These are phyloP conservation scores for Lissonota sp. DNA, from an alignment of 2,888 invertebrate species.

Conservation along the genomic window DNA sequence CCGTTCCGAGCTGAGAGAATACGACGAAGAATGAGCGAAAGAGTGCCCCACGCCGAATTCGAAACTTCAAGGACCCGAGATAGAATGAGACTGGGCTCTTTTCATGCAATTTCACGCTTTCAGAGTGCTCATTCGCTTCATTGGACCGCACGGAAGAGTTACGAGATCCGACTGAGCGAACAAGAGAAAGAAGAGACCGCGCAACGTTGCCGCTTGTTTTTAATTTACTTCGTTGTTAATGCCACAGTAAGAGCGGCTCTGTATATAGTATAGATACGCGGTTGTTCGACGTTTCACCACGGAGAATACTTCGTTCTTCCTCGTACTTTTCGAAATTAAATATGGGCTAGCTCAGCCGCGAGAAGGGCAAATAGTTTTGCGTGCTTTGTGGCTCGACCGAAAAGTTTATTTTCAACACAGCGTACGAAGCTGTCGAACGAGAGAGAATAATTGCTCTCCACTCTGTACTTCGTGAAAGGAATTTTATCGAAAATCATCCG, in stretches of 20 bases:
- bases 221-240: conserved; percentile 65
- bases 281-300: conserved; percentile 47
- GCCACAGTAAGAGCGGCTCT: conserved; percentile 35
- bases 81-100: conserved; percentile 35
- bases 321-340: conserved; percentile 44
- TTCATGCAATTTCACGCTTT: conserved; percentile 69
- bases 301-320: conserved; percentile 36
- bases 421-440: background rate
- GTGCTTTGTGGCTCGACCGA: conserved; percentile 26
- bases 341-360: conserved; percentile 18
- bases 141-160: conserved; percentile 65
- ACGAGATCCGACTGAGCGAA: conserved; percentile 48
- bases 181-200: background rate
- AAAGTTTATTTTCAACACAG: conserved; percentile 37
- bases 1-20: background rate
- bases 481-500: background rate
- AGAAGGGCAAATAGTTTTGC: conserved; percentile 45
- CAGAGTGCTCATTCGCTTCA: conserved; percentile 66
- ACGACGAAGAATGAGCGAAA: conserved; percentile 24
- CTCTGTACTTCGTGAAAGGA: background rate
- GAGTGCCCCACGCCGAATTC: conserved; percentile 53
- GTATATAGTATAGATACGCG: background rate
- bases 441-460: conserved; percentile 28
- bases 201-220: conserved; percentile 57
- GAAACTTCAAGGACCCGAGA: conserved; percentile 65